Conservation (phyloP, 2,888 invertebrate species). For the Mechanitis mazaeus region DNA sequence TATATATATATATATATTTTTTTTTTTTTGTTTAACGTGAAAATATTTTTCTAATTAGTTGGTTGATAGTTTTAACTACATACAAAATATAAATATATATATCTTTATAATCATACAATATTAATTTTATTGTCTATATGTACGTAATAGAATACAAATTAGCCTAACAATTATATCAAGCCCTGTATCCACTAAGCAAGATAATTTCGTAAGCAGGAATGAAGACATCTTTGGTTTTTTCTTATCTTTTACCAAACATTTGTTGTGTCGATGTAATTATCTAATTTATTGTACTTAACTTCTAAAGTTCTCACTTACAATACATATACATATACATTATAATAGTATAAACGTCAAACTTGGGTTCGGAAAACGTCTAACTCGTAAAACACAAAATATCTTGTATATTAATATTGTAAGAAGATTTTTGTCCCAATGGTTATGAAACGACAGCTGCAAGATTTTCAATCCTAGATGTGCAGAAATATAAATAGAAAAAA, state of each 20-base stretch:
- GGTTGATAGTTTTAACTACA: conserved; percentile 6
- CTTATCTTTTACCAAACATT: conserved; percentile 19
- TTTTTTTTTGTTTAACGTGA: neutral
- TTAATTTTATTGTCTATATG: conserved; percentile 5
- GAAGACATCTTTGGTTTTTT: conserved; percentile 19
- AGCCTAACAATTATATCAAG: conserved; percentile 2
- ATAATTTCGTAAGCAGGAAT: conserved; percentile 17
- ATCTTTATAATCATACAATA: conserved; percentile 4
- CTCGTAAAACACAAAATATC: no score
- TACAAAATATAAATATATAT: neutral
- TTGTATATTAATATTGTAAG: no score
- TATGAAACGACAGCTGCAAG: no score
- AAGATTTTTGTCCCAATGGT: no score
- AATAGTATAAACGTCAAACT: no score
- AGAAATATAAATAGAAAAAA: no score
- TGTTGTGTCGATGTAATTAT: conserved; percentile 23
- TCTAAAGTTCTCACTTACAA: conserved; percentile 26
- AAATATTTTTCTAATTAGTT: neutral
- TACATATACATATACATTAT: no score
- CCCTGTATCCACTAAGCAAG: neutral
- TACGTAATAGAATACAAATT: conserved; percentile 7
- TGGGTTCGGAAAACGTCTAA: no score
- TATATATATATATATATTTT: no score
- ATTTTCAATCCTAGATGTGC: no score
- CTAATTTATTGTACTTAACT: conserved; percentile 25